Percentiles rank a stretch among this genome's conserved stretches.
phyloP scores from a whole-genome alignment of 2,797 vertebrate species.

The Adrianichthys oophorus region DNA sequence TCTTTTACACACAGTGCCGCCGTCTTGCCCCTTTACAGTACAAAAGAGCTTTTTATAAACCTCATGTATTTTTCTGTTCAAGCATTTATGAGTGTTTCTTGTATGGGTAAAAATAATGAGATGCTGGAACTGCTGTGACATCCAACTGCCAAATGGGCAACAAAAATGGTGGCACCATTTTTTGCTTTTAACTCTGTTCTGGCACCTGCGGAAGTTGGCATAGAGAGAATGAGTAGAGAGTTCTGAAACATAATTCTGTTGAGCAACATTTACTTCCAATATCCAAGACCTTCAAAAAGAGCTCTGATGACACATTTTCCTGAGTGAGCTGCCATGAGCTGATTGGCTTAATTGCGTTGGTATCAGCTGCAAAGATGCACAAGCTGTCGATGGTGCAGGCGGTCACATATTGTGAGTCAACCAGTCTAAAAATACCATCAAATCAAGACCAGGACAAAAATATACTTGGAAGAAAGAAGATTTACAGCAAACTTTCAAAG shows the following conservation, averaged over 20 bases:
- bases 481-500: constrained; percentile 4
- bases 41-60: constrained; percentile 1
- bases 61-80: constrained; percentile 5
- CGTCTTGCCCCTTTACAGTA: not conserved
- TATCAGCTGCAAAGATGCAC: constrained; percentile 38
- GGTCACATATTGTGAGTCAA: constrained; percentile 47
- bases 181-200: constrained; percentile 17
- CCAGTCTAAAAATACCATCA: constrained; percentile 48
- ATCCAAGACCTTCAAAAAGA: constrained; percentile 38
- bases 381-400: constrained; percentile 44
- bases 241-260: constrained; percentile 38
- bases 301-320: constrained; percentile 30
- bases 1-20: constrained; percentile 8
- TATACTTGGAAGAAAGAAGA: constrained; percentile 5
- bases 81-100: constrained; percentile 17
- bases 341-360: constrained; percentile 42
- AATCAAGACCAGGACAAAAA: constrained; percentile 43
- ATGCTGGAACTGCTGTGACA: constrained; percentile 17
- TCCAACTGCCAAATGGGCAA: constrained; percentile 24
- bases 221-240: constrained; percentile 19
- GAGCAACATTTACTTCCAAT: constrained; percentile 28
- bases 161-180: constrained; percentile 16
- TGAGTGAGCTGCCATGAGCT: constrained; percentile 42
- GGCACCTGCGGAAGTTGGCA: constrained; percentile 35
- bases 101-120: constrained; percentile 19